Evolutionary conservation across 2,113 vertebrate genomes (phyloP).

Genomic region (Motacilla alba): DNA sequence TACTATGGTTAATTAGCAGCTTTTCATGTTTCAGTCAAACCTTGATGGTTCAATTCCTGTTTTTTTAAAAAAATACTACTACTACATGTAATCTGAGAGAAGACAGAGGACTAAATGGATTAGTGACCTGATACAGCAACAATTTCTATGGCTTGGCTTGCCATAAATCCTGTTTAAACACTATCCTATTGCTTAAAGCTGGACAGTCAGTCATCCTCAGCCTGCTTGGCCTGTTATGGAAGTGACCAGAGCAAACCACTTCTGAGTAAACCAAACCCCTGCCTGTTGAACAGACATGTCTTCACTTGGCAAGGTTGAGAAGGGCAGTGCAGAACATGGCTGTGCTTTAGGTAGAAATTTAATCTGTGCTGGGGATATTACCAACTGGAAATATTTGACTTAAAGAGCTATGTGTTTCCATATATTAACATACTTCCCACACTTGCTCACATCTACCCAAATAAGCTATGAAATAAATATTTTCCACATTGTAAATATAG

Average conservation of each 20-base stretch:
- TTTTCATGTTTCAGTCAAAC: constrained; percentile 4
- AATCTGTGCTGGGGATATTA: constrained; percentile 53
- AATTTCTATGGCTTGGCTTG: not conserved
- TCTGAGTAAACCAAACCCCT: not conserved
- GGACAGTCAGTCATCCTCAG: not conserved
- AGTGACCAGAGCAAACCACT: not conserved
- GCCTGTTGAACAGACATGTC: not conserved
- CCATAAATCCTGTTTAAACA: constrained; percentile 50
- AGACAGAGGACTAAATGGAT: constrained; percentile 38
- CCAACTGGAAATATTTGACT: constrained; percentile 62
- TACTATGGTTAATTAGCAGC: constrained; percentile 2
- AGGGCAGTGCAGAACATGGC: constrained; percentile 31
- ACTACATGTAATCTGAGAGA: constrained; percentile 19
- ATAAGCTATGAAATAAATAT: constrained; percentile 68
- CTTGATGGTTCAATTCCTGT: not conserved
- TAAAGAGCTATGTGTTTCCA: constrained; percentile 51
- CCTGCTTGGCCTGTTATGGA: not conserved
- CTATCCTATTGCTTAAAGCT: not conserved
- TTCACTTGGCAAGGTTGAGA: not conserved
- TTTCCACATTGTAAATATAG: constrained; percentile 67
- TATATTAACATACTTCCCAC: constrained; percentile 56
- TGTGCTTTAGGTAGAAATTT: constrained; percentile 44
- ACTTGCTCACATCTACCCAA: constrained; percentile 63
- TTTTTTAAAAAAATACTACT: not conserved
- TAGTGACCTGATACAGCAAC: constrained; percentile 47